Conservation (phyloP, 2,797 vertebrate species). For the Anolis apletophallus region DNA sequence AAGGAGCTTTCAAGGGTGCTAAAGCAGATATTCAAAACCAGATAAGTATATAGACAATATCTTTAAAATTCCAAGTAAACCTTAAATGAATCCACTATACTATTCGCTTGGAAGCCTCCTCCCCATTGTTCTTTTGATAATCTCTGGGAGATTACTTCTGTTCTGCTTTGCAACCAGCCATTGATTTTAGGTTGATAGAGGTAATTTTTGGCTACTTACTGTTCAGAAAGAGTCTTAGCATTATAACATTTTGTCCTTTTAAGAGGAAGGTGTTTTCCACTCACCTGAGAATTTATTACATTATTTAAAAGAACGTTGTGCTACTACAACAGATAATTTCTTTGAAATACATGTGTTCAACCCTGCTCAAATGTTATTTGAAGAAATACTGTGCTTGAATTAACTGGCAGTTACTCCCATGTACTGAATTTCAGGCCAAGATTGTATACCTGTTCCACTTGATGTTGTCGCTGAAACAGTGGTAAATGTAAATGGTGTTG, state of each 20-base stretch:
- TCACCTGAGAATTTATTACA: background rate
- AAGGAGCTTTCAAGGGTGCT: no score
- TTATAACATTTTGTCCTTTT: no score
- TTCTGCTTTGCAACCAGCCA: background rate
- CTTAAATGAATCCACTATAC: no score
- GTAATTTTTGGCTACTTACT: background rate
- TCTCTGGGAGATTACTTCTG: background rate
- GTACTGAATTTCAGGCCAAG: background rate
- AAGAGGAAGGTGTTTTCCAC: background rate
- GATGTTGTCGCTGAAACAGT: slow-evolving; percentile 13
- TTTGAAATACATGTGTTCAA: background rate
- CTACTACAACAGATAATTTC: background rate
- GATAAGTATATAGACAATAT: no score
- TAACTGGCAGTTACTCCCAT: background rate
- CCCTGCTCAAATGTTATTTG: background rate
- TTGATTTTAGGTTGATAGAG: background rate
- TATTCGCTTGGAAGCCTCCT: no score
- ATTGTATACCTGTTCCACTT: slow-evolving; percentile 60
- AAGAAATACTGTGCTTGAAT: background rate
- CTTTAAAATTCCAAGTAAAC: no score
- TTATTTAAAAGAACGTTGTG: background rate
- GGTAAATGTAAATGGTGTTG: slow-evolving; percentile 59
- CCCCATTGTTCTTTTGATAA: background rate
- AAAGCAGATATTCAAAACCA: no score
- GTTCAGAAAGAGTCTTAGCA: background rate